Evolutionary conservation across 2,797 vertebrate species (phyloP).

Genomic region (Rhynchonycteris naso): DNA sequence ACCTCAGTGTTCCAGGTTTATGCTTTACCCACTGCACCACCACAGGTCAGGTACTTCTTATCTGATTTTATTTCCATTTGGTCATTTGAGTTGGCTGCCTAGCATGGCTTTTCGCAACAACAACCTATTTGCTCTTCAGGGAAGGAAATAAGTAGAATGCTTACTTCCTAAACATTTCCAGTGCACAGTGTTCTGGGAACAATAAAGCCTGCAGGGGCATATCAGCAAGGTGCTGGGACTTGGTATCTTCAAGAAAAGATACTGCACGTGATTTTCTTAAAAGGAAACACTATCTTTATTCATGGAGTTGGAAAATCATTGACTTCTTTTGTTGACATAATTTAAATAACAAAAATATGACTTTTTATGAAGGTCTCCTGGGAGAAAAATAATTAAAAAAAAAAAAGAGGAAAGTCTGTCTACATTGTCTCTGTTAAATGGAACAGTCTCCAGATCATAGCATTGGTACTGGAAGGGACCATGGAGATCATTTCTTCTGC

Average conservation of each 20-base stretch:
- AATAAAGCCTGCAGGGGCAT: not conserved
- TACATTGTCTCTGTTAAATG: not conserved
- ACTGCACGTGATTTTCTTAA: not conserved
- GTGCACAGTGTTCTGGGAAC: not conserved
- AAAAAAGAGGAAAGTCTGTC: not conserved
- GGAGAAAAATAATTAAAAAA: not conserved
- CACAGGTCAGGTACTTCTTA: not conserved
- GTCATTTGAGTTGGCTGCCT: not conserved
- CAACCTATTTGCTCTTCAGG: not conserved
- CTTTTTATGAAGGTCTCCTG: not conserved
- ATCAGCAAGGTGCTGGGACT: not conserved
- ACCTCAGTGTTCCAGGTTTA: too few relatives aligned
- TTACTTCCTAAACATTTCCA: not conserved
- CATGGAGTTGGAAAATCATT: not conserved
- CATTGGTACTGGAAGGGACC: not conserved
- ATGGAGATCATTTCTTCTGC: not conserved
- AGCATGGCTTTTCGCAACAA: not conserved
- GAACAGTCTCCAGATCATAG: not conserved
- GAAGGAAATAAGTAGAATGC: not conserved
- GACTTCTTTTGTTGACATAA: not conserved
- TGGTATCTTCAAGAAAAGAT: not conserved
- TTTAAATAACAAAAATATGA: not conserved
- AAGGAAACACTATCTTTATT: not conserved
- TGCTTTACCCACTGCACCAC: too few relatives aligned
- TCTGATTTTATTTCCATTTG: not conserved